phyloP scores from a whole-genome alignment of 2,888 invertebrate genomes.

The Andrena flavipes region DNA sequence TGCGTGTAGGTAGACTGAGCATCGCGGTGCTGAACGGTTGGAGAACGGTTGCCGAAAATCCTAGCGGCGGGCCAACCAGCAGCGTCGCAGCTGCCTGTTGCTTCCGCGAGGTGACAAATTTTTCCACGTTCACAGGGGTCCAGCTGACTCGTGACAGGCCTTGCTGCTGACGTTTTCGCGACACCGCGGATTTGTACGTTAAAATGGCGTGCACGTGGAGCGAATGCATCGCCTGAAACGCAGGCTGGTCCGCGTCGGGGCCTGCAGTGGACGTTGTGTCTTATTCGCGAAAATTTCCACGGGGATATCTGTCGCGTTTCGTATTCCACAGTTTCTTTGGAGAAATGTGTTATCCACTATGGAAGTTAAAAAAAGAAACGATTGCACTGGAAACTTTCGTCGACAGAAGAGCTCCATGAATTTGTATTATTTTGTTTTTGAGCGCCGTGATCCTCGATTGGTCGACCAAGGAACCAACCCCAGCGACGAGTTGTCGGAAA shows the following conservation, averaged over 20 bases:
- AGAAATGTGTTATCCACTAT: no score
- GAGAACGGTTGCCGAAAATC: background rate
- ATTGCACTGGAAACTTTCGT: no score
- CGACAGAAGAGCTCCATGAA: no score
- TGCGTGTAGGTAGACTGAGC: no score
- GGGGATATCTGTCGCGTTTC: no score
- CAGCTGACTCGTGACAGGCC: slow-evolving; percentile 1
- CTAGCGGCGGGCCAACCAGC: background rate
- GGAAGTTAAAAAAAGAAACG: no score
- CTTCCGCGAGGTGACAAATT: slow-evolving; percentile 15
- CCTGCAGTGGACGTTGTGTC: background rate
- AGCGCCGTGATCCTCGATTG: no score
- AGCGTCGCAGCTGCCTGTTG: slow-evolving; percentile 33
- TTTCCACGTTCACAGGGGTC: background rate
- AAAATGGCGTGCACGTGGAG: slow-evolving; percentile 15
- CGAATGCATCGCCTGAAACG: background rate
- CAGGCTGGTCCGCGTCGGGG: background rate
- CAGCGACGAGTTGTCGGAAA: no score
- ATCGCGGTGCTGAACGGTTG: no score
- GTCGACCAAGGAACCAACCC: no score
- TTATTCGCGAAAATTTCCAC: background rate
- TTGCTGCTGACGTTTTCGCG: background rate
- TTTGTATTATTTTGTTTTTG: no score
- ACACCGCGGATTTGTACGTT: slow-evolving; percentile 18
- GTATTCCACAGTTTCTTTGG: no score